phyloP scores from a whole-genome alignment of 1,140 invertebrate genomes.

The Euschistus heros region DNA sequence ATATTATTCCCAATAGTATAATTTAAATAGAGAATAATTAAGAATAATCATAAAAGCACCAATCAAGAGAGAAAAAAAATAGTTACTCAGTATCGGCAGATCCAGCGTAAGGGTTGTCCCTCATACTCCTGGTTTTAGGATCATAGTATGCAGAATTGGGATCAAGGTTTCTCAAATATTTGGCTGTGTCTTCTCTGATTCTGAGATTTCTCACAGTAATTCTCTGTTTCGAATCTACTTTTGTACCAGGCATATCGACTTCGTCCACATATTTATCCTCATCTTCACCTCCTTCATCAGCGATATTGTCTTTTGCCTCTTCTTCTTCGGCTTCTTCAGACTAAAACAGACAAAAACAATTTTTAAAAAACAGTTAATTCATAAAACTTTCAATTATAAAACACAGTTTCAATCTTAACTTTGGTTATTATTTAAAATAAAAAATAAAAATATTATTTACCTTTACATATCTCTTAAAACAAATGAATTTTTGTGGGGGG shows the following conservation, averaged over 20 bases:
- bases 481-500: no score
- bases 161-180: slow-evolving; percentile 95
- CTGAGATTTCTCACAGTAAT: slow-evolving; percentile 96
- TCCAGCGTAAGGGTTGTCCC: slow-evolving; percentile 81
- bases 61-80: neutral
- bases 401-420: no score
- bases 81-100: slow-evolving; percentile 47
- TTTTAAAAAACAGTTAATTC: no score
- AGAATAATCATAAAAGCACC: no score
- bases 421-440: no score
- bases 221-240: slow-evolving; percentile 96
- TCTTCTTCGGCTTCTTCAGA: slow-evolving; percentile 15
- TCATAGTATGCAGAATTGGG: slow-evolving; percentile 97
- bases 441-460: no score
- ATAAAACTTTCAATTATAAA: no score
- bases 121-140: slow-evolving; percentile 96
- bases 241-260: slow-evolving; percentile 96
- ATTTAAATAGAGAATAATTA: no score
- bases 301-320: slow-evolving; percentile 32
- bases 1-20: no score
- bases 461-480: no score
- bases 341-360: neutral
- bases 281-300: slow-evolving; percentile 66
- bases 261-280: slow-evolving; percentile 95
- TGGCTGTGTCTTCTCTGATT: slow-evolving; percentile 97